Evolutionary conservation across 1,140 invertebrate species (phyloP).

Genomic region (Chrysomallon squamiferum): DNA sequence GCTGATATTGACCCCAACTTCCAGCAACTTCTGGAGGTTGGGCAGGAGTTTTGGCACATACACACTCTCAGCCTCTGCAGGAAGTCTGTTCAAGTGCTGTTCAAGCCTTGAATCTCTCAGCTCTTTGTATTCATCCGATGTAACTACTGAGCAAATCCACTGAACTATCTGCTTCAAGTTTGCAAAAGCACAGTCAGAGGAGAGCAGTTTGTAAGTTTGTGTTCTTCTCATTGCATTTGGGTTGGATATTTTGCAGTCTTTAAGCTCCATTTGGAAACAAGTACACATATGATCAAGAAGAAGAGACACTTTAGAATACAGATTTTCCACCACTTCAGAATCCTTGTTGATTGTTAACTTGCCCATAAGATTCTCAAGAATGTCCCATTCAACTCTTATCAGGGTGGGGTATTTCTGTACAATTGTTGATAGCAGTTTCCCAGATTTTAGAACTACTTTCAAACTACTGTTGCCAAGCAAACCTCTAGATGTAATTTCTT

Average conservation of each 20-base stretch:
- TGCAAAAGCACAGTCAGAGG: neutral
- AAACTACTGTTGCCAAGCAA: neutral
- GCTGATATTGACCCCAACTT: conserved; percentile 4
- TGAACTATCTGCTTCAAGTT: conserved; percentile 8
- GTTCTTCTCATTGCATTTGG: conserved; percentile 4
- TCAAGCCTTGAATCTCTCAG: neutral
- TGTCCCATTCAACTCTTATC: conserved; percentile 6
- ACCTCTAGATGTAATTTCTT: neutral
- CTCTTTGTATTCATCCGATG: conserved; percentile 3
- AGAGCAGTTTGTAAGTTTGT: conserved; percentile 9
- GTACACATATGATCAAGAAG: neutral
- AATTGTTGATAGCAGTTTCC: neutral
- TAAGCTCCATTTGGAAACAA: conserved; percentile 5
- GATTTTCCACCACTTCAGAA: neutral
- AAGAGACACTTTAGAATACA: neutral
- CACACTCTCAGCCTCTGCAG: neutral
- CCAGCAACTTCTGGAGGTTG: conserved; percentile 13
- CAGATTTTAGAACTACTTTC: neutral
- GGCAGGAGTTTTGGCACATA: neutral
- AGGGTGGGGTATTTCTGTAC: conserved; percentile 12
- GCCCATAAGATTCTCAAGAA: neutral
- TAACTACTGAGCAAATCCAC: conserved; percentile 9
- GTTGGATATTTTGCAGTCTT: conserved; percentile 2
- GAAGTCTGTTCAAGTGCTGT: neutral
- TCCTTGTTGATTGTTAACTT: conserved; percentile 1